A percentile compares a stretch with the other conserved stretches of the same genome.
Evolutionary conservation across 2,888 invertebrate genomes (phyloP).

Genomic region (Callyntrura sp.): DNA sequence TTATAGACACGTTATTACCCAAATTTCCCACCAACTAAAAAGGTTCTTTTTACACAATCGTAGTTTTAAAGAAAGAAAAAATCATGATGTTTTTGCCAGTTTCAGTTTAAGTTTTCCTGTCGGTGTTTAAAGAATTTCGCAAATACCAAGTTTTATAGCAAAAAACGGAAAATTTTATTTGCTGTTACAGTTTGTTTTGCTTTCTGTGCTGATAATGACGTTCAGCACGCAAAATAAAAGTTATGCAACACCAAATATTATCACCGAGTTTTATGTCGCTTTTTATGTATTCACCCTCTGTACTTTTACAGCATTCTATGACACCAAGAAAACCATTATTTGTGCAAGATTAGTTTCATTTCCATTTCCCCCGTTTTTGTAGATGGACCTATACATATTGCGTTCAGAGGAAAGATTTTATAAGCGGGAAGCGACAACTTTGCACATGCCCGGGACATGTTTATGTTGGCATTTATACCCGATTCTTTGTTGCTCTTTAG

Average conservation of each 20-base stretch:
- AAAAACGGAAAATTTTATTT: no score
- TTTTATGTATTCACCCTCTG: conserved; percentile 59
- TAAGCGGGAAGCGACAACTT: background rate
- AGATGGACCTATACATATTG: no score
- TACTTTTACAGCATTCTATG: conserved; percentile 64
- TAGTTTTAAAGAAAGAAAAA: no score
- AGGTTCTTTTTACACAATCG: no score
- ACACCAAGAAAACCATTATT: conserved; percentile 53
- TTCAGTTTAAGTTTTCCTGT: no score
- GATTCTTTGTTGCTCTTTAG: background rate
- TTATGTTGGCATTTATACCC: background rate
- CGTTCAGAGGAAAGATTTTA: conserved; percentile 6
- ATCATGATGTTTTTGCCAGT: no score
- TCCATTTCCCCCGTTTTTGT: background rate
- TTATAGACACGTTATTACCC: no score
- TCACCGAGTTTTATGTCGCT: conserved; percentile 42
- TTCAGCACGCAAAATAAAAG: background rate
- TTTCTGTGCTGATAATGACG: background rate
- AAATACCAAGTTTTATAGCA: no score
- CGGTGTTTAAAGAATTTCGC: no score
- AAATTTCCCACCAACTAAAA: no score
- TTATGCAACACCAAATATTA: background rate
- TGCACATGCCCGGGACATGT: no score
- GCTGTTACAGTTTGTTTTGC: background rate
- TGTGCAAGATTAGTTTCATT: conserved; percentile 15